Evolutionary conservation across 1,140 invertebrate genomes (phyloP).

Genomic region (Glossosoma conforme): DNA sequence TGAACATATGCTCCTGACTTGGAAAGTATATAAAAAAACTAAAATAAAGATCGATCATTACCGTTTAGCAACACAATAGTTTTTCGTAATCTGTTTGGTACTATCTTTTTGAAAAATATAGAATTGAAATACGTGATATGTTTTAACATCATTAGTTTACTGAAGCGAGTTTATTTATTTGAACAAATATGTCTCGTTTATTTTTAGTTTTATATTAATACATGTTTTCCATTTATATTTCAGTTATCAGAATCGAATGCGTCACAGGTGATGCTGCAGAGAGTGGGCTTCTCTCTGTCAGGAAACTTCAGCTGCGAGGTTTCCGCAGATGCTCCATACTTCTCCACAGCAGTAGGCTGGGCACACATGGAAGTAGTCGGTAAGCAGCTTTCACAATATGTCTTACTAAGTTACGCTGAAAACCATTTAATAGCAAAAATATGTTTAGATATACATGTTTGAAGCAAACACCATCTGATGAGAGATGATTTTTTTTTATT

Average conservation of each 20-base stretch:
- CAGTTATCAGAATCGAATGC: slow-evolving; percentile 61
- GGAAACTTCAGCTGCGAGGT: slow-evolving; percentile 75
- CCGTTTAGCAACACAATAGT: no score
- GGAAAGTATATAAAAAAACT: no score
- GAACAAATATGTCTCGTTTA: no score
- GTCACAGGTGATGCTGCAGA: slow-evolving; percentile 60
- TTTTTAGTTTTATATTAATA: background rate
- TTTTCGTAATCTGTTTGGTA: no score
- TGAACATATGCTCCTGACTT: no score
- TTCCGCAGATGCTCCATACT: slow-evolving; percentile 67
- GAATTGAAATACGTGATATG: no score
- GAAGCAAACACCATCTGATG: background rate
- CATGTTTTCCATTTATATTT: slow-evolving; percentile 33
- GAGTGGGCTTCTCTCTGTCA: slow-evolving; percentile 61
- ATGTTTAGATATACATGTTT: background rate
- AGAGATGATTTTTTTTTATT: background rate
- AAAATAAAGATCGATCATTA: no score
- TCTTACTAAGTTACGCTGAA: background rate
- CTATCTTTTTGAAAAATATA: no score
- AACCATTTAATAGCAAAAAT: background rate
- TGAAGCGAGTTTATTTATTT: no score
- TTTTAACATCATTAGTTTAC: no score
- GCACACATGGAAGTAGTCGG: slow-evolving; percentile 62
- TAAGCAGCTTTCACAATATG: slow-evolving; percentile 45
- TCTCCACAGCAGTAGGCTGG: slow-evolving; percentile 54